A percentile compares a stretch with the other conserved stretches of the same genome.
Conservation (phyloP, 1,140 invertebrate genomes). For the Vanessa atalanta region DNA sequence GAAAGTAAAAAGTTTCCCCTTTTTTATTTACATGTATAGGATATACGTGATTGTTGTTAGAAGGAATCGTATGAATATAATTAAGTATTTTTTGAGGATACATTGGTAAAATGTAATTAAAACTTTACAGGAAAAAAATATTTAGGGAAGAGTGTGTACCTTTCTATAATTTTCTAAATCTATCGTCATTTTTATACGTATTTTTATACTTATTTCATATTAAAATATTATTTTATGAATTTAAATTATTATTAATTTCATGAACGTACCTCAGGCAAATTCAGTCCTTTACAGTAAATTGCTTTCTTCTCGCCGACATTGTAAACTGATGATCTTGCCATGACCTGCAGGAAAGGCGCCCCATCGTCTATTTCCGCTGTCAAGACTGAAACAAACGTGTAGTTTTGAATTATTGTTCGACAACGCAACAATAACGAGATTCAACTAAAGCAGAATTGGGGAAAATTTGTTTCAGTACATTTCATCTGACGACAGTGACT, state of each 20-base stretch:
- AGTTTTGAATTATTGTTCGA: constrained; percentile 5
- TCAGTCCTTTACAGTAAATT: constrained; percentile 66
- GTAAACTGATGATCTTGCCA: constrained; percentile 62
- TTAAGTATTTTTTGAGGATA: too few species aligned
- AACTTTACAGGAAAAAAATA: too few species aligned
- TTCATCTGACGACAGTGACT: too few species aligned
- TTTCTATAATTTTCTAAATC: too few species aligned
- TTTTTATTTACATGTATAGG: not conserved
- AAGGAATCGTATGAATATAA: too few species aligned
- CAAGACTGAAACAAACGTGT: constrained; percentile 49
- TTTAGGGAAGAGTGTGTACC: too few species aligned
- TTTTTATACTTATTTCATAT: not conserved
- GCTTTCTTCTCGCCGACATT: constrained; percentile 64
- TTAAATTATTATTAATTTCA: constrained; percentile 2
- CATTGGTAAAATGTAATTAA: not conserved
- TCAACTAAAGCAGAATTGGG: not conserved
- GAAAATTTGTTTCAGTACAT: not conserved
- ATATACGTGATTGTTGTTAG: not conserved
- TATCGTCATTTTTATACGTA: too few species aligned
- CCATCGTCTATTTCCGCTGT: constrained; percentile 49
- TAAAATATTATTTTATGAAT: not conserved
- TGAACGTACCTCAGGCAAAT: constrained; percentile 47
- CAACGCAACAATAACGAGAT: not conserved
- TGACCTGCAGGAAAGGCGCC: constrained; percentile 53
- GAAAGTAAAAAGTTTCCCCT: constrained; percentile 24